Conservation (phyloP, 2,797 vertebrate species). For the Agapornis canus region DNA sequence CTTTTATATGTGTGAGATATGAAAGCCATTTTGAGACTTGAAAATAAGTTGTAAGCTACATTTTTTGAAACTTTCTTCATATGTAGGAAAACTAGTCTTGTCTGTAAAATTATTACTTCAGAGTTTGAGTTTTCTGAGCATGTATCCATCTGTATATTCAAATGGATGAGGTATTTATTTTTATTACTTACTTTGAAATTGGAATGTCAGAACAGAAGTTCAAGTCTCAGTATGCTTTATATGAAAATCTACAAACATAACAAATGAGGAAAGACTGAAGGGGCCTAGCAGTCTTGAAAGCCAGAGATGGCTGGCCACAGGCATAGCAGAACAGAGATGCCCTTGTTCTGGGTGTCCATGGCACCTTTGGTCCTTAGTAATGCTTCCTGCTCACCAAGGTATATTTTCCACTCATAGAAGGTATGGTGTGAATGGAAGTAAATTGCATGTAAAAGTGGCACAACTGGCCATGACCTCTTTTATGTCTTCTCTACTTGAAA, state of each 20-base stretch:
- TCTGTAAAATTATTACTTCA: not conserved
- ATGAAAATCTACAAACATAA: not conserved
- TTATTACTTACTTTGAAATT: not conserved
- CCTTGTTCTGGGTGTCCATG: not conserved
- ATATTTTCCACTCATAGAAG: not conserved
- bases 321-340: not conserved
- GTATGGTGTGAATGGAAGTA: not conserved
- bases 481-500: not conserved
- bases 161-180: not conserved
- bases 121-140: not conserved
- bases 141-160: not conserved
- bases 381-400: not conserved
- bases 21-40: not conserved
- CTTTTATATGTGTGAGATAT: not conserved
- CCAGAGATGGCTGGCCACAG: not conserved
- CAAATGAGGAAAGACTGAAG: not conserved
- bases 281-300: not conserved
- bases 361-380: not conserved
- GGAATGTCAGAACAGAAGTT: not conserved
- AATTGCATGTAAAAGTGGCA: not conserved
- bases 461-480: not conserved
- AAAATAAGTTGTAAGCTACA: not conserved
- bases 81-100: not conserved
- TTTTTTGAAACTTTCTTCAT: not conserved
- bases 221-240: not conserved